Conservation (phyloP, 1,140 invertebrate genomes). For the Cepaea nemoralis region DNA sequence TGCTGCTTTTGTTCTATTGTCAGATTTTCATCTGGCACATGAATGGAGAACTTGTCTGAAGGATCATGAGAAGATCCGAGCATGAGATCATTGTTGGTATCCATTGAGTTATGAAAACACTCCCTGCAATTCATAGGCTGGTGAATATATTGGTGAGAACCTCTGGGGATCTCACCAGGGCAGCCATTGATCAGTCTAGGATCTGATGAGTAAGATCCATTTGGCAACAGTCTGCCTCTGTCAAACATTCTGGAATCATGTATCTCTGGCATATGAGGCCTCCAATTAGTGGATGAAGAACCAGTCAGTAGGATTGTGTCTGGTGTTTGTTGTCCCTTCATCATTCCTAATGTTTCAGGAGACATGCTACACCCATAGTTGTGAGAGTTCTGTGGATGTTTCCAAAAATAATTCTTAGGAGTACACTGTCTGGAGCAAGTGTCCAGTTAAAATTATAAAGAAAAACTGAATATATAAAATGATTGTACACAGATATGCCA, state of each 20-base stretch:
- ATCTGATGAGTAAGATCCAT: constrained; percentile 40
- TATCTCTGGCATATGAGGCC: constrained; percentile 21
- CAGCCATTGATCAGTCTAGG: constrained; percentile 30
- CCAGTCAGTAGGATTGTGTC: constrained; percentile 43
- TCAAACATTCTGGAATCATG: constrained; percentile 42
- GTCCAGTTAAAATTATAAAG: too few relatives aligned
- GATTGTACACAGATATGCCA: too few relatives aligned
- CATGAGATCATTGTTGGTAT: constrained; percentile 57
- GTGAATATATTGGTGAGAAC: constrained; percentile 44
- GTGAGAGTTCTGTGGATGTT: constrained; percentile 44
- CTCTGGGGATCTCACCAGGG: constrained; percentile 31
- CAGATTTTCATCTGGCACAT: constrained; percentile 90
- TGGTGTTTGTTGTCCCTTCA: constrained; percentile 25
- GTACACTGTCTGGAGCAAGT: too few relatives aligned
- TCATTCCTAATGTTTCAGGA: not conserved
- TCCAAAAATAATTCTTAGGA: constrained; percentile 53
- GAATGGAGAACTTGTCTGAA: constrained; percentile 63
- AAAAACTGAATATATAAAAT: too few relatives aligned
- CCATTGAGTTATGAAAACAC: constrained; percentile 50
- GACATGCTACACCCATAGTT: constrained; percentile 13
- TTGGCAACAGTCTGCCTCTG: constrained; percentile 44
- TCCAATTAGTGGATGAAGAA: constrained; percentile 37
- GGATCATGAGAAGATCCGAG: constrained; percentile 52
- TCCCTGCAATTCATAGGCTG: constrained; percentile 54
- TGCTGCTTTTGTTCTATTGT: constrained; percentile 92